phyloP scores from a whole-genome alignment of 2,888 invertebrate species.

The Pollenia angustigena region DNA sequence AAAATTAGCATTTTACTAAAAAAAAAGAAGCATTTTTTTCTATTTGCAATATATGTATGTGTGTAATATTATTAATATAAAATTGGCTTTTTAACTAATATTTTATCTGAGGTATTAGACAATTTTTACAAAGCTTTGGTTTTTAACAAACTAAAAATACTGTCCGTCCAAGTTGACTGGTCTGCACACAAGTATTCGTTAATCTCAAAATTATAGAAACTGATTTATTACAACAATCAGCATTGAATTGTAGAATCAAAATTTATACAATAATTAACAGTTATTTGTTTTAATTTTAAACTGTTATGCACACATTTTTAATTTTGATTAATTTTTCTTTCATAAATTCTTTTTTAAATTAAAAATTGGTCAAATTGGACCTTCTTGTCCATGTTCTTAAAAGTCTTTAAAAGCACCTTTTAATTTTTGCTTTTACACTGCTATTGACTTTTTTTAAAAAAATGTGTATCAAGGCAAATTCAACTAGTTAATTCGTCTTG shows the following conservation, averaged over 20 bases:
- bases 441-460: too few species aligned
- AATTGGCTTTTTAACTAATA: slow-evolving; percentile 58
- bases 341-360: too few species aligned
- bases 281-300: background rate
- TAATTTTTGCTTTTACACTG: too few species aligned
- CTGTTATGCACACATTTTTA: background rate
- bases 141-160: background rate
- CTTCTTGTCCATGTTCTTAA: too few species aligned
- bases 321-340: too few species aligned
- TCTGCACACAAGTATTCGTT: background rate
- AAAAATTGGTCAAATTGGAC: too few species aligned
- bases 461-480: too few species aligned
- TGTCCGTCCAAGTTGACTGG: slow-evolving; percentile 52
- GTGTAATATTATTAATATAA: slow-evolving; percentile 44
- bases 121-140: slow-evolving; percentile 51
- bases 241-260: background rate
- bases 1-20: slow-evolving; percentile 33
- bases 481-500: too few species aligned
- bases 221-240: background rate
- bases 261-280: background rate
- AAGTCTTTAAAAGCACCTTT: too few species aligned
- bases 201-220: background rate
- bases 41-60: slow-evolving; percentile 43
- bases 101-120: slow-evolving; percentile 38
- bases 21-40: background rate